A percentile compares a stretch with the other conserved stretches of the same genome.
Evolutionary conservation across 2,888 invertebrate genomes (phyloP).

Genomic region (Endotricha flammealis): DNA sequence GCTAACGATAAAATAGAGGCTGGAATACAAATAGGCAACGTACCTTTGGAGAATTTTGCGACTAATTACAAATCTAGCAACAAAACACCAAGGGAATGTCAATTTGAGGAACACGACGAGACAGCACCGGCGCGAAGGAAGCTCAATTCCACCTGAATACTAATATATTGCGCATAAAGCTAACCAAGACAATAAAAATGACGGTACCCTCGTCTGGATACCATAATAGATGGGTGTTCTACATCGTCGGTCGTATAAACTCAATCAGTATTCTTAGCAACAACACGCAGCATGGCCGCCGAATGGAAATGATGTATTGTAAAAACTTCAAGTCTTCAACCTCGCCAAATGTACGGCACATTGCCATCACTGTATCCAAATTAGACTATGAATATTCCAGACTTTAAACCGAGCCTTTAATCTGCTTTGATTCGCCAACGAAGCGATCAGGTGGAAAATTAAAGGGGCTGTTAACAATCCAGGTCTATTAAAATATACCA

Average conservation of each 20-base stretch:
- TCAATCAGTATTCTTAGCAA: conserved; percentile 59
- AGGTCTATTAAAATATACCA: conserved; percentile 12
- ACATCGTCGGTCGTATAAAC: conserved; percentile 32
- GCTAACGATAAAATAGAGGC: no score
- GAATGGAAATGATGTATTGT: conserved; percentile 64
- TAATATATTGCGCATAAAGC: conserved; percentile 48
- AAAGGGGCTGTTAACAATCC: conserved; percentile 33
- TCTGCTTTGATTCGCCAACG: conserved; percentile 37
- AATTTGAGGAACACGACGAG: conserved; percentile 52
- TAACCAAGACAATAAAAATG: conserved; percentile 41
- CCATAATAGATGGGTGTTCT: conserved; percentile 24
- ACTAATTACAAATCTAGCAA: neutral
- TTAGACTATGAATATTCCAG: conserved; percentile 35
- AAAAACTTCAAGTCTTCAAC: conserved; percentile 46
- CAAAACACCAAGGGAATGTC: conserved; percentile 30
- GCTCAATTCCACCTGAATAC: conserved; percentile 53
- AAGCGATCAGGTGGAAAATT: conserved; percentile 56
- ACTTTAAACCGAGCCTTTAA: conserved; percentile 18
- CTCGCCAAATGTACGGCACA: conserved; percentile 54
- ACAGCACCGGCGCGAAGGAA: conserved; percentile 51
- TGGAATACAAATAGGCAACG: no score
- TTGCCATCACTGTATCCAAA: conserved; percentile 38
- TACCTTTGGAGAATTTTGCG: no score
- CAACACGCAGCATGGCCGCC: conserved; percentile 33
- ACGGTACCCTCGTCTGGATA: conserved; percentile 19